Percentiles rank a stretch among this genome's conserved stretches.
These are phyloP conservation scores for Pipistrellus nathusii DNA, from an alignment of 2,797 vertebrate genomes.

Conservation along the genomic window DNA sequence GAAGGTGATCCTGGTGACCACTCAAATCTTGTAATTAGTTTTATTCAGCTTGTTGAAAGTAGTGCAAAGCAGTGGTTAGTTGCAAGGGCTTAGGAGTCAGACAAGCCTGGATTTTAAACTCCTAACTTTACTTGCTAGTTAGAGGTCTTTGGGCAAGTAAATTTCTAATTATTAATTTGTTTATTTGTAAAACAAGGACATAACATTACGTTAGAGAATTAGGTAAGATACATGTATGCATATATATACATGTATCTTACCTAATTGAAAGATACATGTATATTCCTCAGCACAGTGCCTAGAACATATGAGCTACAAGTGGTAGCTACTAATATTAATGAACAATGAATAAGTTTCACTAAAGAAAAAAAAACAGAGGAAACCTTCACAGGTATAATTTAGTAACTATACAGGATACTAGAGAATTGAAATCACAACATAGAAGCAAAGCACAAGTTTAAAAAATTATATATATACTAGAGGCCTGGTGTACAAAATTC, in stretches of 20 bases:
- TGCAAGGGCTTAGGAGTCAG: not conserved
- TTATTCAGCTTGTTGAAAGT: not conserved
- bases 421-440: slow-evolving; percentile 36
- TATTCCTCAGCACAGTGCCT: not conserved
- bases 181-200: not conserved
- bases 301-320: not conserved
- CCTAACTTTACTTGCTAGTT: slow-evolving; percentile 1
- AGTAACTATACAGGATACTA: not conserved
- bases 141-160: not conserved
- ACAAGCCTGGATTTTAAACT: slow-evolving; percentile 47
- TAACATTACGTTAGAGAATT: slow-evolving; percentile 32
- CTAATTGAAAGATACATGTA: too few relatives aligned
- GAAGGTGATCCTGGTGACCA: not conserved
- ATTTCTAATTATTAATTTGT: slow-evolving; percentile 9
- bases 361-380: not conserved
- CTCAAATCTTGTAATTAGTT: not conserved
- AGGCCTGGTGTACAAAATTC: too few relatives aligned
- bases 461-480: not conserved
- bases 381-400: not conserved
- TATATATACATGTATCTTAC: too few relatives aligned
- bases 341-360: not conserved
- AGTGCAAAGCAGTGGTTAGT: not conserved
- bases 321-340: not conserved
- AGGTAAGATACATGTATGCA: not conserved
- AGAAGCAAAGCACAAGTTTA: slow-evolving; percentile 21